Base-by-base conservation (phyloP, 2,797 vertebrate genomes). In the Cirrhinus mrigala region DNA sequence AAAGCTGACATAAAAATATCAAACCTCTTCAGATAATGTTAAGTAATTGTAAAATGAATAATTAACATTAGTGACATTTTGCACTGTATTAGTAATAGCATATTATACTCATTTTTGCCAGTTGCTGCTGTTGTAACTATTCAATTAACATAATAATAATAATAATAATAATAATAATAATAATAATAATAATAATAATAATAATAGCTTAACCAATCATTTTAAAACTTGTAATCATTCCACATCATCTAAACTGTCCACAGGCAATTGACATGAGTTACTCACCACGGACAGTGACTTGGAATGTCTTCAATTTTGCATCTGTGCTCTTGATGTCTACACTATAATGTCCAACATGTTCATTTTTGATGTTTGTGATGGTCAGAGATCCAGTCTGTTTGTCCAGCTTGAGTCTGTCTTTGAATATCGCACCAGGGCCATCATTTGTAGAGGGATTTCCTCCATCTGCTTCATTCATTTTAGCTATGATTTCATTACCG, bases 331-430 rank as follows among this genome's bases (percentile, higher is more conserved):
- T 73, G 68, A 70, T 0, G 11, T 27, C 44, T 73, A 50, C 44
- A 16, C 44, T 50, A 18, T 27, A 73, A 18, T 1, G 7, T 50
- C 70, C 70, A 18, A 9, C n/a, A 24, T 73, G n/a, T 24, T 73
- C 70, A 14, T 2, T n/a, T 44, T 5, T n/a, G 68, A 70, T 70
- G 68, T 70, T n/a, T 14, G 20, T 14, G 68, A 70, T 70, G 68
- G 37, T 70, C 68, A 70, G 68, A 14, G 68, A 70, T 70, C 68
- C 37, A 6, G 37, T 70, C 68, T 70, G 68, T 70, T 14, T 14
- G 20, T 70, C 68, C 68, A 70, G 37, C 68, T 44, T 70, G 20
- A 70, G 68, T 44, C 68, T n/a, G 20, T 44, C 68, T 44, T 18
- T 44, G 1, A 74, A 74, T 62, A 27, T 3, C 0, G 24, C 60